Evolutionary conservation across 2,888 invertebrate species (phyloP).

Genomic region (Clanis bilineata): DNA sequence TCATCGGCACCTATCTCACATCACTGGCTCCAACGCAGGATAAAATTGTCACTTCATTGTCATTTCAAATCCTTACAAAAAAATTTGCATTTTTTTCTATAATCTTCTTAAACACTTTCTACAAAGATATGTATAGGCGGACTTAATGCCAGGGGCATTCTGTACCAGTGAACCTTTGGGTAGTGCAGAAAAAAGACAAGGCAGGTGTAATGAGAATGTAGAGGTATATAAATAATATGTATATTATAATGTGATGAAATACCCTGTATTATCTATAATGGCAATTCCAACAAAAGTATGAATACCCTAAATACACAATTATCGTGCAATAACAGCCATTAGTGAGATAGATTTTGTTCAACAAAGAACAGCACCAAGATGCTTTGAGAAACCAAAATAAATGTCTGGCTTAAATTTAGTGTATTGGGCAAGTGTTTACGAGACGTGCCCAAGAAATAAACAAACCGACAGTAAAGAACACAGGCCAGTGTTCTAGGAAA

Average conservation of each 20-base stretch:
- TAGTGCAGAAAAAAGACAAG: too few species aligned
- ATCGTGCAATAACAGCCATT: conserved; percentile 27
- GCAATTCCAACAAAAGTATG: too few species aligned
- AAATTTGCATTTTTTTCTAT: background rate
- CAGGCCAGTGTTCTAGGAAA: conserved; percentile 65
- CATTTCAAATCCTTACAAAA: background rate
- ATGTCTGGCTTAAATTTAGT: conserved; percentile 70
- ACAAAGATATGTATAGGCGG: too few species aligned
- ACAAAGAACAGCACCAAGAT: conserved; percentile 38
- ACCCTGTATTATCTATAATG: too few species aligned
- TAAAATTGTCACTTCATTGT: background rate
- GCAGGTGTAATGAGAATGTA: too few species aligned
- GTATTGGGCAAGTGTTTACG: conserved; percentile 75
- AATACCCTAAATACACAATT: background rate
- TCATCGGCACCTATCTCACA: conserved; percentile 58
- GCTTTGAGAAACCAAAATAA: conserved; percentile 61
- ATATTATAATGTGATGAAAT: too few species aligned
- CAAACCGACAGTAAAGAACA: conserved; percentile 71
- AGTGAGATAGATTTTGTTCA: conserved; percentile 24
- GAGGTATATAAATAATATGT: too few species aligned
- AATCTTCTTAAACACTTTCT: too few species aligned
- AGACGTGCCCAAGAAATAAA: conserved; percentile 72
- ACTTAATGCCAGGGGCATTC: too few species aligned
- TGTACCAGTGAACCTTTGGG: too few species aligned
- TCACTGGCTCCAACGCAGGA: conserved; percentile 28